A percentile compares a stretch with the other conserved stretches of the same genome.
These are phyloP conservation scores for Hydractinia echinata DNA, from an alignment of 30 jellyfish, hydroid and myxozoan species.

Conservation along the genomic window DNA sequence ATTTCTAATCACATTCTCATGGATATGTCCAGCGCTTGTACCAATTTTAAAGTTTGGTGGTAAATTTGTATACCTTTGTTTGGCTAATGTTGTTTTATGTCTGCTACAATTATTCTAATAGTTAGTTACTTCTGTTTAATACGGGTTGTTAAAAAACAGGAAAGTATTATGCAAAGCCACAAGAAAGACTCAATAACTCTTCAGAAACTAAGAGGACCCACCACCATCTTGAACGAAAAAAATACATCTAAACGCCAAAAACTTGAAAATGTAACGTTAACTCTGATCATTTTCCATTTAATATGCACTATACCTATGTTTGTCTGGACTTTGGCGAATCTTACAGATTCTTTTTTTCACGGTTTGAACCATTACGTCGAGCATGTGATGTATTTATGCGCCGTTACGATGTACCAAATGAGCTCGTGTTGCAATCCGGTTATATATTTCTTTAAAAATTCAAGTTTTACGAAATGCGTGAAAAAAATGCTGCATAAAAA, in stretches of 20 bases:
- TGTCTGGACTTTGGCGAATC: conserved; percentile 24
- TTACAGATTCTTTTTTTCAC: background rate
- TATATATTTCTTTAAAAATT: conserved; percentile 57
- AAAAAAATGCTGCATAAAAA: conserved; percentile 5
- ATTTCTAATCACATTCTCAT: conserved; percentile 31
- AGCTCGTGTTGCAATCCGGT: conserved; percentile 67
- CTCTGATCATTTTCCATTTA: background rate
- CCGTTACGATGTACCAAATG: background rate
- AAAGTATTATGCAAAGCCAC: background rate
- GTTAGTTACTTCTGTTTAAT: conserved; percentile 4
- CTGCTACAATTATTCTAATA: conserved; percentile 4
- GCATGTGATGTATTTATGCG: conserved; percentile 10
- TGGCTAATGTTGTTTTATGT: background rate
- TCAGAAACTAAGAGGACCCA: background rate
- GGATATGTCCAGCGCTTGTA: conserved; percentile 63
- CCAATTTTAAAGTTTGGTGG: conserved; percentile 49
- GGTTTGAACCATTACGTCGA: background rate
- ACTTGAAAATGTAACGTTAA: background rate
- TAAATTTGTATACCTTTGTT: background rate
- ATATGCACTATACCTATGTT: background rate
- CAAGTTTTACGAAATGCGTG: conserved; percentile 46
- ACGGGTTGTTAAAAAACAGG: conserved; percentile 17
- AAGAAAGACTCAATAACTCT: background rate
- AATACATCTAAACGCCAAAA: background rate
- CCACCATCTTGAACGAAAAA: background rate